Base-by-base conservation (phyloP, 2,888 invertebrate species). In the Eledone cirrhosa region DNA sequence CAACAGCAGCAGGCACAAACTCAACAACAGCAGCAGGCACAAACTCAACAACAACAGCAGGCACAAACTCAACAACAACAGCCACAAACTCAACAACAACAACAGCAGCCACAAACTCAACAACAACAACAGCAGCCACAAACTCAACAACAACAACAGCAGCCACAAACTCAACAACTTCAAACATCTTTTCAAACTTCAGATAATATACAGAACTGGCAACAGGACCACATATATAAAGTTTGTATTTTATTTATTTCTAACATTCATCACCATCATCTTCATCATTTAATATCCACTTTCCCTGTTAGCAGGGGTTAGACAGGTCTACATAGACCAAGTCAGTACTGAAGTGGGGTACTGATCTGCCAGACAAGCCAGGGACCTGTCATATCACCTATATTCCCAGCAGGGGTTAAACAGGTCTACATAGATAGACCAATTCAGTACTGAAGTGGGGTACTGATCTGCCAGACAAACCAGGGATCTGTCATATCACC, bases 141-240 rank as follows among this genome's bases (percentile, higher is more conserved):
- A 29, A 63, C 77, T 22, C 79, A 80, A 27, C 78, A 75, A 31
- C 67, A 77, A 27, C 80, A 78, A 24, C 78, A 76, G 22, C 81
- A 78, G 27, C 80, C 78, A 48, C 80, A 79, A n/a, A 63, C 76
- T 53, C 80, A 80, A 59, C 76, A 72, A 59, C 80, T 78, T n/a
- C 72, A 31, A n/a, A 31, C 72, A 33, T 72, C 72, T 31, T 78
- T 78, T 33, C 74, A 78, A 75, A 53, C 74, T 27, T 29, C 75
- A 31, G 53, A 33, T 29, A 77, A 59, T 33, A 77, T 27, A 24
- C 77, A 77, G 63, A 72, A 53, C 29, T 78, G 78, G 78, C 78
- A 48, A 24, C 78, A 75, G 74, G 78, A 78, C 53, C 53, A 19
- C 59, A 63, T 53, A 41, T 63, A 75, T 78, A 74, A 78, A 41